Base-by-base conservation (phyloP, 2,113 vertebrate species). In the Oncorhynchus kisutch region DNA sequence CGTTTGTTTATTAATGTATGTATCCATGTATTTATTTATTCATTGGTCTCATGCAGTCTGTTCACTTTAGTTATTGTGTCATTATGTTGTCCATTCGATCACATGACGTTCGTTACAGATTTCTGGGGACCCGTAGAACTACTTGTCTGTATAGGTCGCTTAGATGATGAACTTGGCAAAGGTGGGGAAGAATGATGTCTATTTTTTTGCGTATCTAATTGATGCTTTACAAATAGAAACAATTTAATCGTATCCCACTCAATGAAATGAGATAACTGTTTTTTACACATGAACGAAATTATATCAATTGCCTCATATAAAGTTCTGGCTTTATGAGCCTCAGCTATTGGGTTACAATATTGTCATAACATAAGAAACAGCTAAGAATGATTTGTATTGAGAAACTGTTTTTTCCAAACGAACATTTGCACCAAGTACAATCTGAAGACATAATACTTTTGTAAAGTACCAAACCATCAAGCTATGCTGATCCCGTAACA, bases 391-490 rank as follows among this genome's bases (percentile, higher is more conserved):
- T 51, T 51, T 51, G 14, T 16, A 16, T 3, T 11, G 49, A 51
- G 6, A 34, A 34, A 34, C 1, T 34, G 34, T 34, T 34, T 11
- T 14, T 13, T 14, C 49, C 49, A 51, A 51, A 4, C 49, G 14
- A 51, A 51, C 13, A 51, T 13, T 51, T 51, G 49, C 14, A 51
- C 49, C 49, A 22, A 22, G 81, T 79, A 78, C 72, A 72, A 75
- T 83, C 75, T 81, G 68, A 72, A 86, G 77, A 83, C 81, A 81
- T 73, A 57, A 60, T 68, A 73, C 49, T 76, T 74, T 77, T 68
- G 60, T 34, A 80, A 82, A 29, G 74, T 77, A 70, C 68, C 31
- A 73, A 72, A 73, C 71, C 84, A 79, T 74, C 62, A 9, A 86
- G 79, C 81, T 71, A 82, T 82, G 59, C 70, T 80, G 34, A 34